Evolutionary conservation across 1,140 invertebrate species (phyloP), one percentile per base, ranked within the genome.

Genomic region (Bombus soroeensis): DNA sequence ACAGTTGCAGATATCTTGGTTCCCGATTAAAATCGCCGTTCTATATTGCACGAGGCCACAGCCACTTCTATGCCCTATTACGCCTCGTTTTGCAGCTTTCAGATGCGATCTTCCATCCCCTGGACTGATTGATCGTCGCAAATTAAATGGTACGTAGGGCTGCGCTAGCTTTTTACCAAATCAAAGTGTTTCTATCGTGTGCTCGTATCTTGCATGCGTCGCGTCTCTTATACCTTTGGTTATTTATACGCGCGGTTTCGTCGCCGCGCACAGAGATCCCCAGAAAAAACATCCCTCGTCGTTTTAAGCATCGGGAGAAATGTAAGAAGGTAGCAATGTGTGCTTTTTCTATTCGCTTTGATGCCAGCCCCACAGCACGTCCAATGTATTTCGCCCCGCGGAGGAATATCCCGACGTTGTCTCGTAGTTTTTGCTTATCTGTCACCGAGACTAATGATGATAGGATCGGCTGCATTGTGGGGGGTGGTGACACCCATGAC

Each of bases 91-190:
- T 85, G 84, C 88, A 70, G 78, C 62, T 22, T 76, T 25, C 81
- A 66, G 89, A 90, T 90, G 66, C 59, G 62, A 90, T 90, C 89
- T 70, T 76, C 53, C 9, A 71, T 77, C 86, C 64, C 76, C 72
- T 81, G 87, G 89, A 87, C 85, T 90, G 88, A 90, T 90, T 90
- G 89, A 89, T 90, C 89, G 88, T 75, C 41, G 87, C 68, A 89
- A 90, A 90, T 90, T 90, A 90, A 90, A 87, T 71, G 89, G 89
- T 89, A 84, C 88, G 74, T n/a, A 28, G 22, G 28, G 74, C 75
- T n/a, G 43, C 47, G 32, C 41, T 47, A 47, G 32, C 70, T 80
- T 87, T 75, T 86, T 78, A 32, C 6, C 66, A 10, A 10, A 64
- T 62, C 62, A 78, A 78, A 68, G 87, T 80, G 9, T 76, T 57